phyloP scores from a whole-genome alignment of 2,888 invertebrate genomes.

The Sinodicranocentrus sp. region DNA sequence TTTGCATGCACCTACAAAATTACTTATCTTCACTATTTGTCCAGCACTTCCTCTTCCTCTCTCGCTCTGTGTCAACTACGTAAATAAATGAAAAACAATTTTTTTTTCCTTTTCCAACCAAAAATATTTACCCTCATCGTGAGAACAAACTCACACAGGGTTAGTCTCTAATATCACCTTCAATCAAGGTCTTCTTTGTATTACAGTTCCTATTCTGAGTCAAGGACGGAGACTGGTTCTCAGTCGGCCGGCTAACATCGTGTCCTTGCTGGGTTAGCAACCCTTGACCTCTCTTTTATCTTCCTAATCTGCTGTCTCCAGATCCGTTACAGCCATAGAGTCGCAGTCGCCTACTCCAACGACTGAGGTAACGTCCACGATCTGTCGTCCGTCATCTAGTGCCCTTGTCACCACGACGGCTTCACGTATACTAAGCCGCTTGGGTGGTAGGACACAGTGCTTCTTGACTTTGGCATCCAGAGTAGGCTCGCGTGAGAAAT shows the following conservation, averaged over 20 bases:
- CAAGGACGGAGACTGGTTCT: constrained; percentile 61
- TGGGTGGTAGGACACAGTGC: neutral
- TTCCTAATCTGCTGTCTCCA: constrained; percentile 20
- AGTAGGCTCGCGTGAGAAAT: neutral
- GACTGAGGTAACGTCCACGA: neutral
- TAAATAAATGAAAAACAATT: too few relatives aligned
- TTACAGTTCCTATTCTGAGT: constrained; percentile 51
- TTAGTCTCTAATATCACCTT: too few relatives aligned
- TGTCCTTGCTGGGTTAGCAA: constrained; percentile 41
- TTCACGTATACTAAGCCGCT: neutral
- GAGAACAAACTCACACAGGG: too few relatives aligned
- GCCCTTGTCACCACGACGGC: neutral
- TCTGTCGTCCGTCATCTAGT: neutral
- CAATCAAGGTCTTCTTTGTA: neutral
- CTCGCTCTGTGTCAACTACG: too few relatives aligned
- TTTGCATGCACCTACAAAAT: too few relatives aligned
- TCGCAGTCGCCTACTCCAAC: neutral
- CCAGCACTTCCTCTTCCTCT: neutral
- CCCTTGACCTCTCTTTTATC: constrained; percentile 40
- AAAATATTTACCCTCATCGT: too few relatives aligned
- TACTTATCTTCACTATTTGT: neutral
- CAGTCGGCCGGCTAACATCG: constrained; percentile 60
- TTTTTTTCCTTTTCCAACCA: too few relatives aligned
- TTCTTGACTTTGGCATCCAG: constrained; percentile 16
- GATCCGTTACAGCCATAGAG: neutral